Evolutionary conservation across 1,140 invertebrate species (phyloP).

Genomic region (Eciton burchellii): DNA sequence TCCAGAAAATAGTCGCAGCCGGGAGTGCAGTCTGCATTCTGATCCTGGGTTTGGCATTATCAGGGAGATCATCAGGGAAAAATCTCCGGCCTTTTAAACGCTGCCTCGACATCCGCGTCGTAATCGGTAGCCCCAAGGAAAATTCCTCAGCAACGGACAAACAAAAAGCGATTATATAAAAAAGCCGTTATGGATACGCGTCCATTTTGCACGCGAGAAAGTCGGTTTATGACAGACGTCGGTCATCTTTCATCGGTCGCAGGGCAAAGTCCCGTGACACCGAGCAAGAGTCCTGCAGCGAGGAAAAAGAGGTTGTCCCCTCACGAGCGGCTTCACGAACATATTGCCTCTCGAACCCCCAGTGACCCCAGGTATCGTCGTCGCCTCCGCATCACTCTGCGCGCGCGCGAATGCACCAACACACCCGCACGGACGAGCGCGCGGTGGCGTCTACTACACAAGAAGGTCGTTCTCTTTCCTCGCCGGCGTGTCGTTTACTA

Average conservation of each 20-base stretch:
- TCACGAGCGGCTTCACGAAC: constrained; percentile 45
- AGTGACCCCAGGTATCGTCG: not conserved
- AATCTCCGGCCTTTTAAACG: no score
- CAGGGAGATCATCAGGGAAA: not conserved
- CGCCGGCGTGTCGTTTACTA: constrained; percentile 52
- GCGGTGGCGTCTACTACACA: constrained; percentile 52
- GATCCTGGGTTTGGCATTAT: no score
- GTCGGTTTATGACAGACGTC: not conserved
- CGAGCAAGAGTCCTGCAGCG: constrained; percentile 12
- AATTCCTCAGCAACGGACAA: no score
- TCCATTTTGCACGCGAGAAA: not conserved
- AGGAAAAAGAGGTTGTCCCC: not conserved
- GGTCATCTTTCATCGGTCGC: not conserved
- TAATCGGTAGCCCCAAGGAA: no score
- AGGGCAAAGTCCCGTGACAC: not conserved
- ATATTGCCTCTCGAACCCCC: constrained; percentile 8
- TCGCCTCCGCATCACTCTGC: constrained; percentile 61
- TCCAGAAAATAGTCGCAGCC: not conserved
- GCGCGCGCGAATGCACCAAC: constrained; percentile 28
- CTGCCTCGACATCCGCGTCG: no score
- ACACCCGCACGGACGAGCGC: constrained; percentile 18
- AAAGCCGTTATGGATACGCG: no score
- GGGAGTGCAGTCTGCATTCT: no score
- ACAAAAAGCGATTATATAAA: no score
- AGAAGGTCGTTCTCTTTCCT: constrained; percentile 82